Conservation (phyloP, 2,888 invertebrate genomes). For the Lycaena phlaeas region DNA sequence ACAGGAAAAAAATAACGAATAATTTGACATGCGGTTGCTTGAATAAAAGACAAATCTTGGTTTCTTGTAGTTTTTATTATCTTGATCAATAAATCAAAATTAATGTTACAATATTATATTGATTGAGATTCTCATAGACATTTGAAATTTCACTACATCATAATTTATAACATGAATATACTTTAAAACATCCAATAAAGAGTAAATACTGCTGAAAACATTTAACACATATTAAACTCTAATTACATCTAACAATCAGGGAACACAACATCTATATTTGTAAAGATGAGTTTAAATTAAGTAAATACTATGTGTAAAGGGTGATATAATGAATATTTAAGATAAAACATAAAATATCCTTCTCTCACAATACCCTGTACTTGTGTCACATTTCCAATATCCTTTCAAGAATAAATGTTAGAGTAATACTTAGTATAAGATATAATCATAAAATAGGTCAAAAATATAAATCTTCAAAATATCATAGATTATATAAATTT, state of each 20-base stretch:
- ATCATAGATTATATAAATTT: slow-evolving; percentile 59
- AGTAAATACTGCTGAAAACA: slow-evolving; percentile 58
- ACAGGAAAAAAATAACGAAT: no score
- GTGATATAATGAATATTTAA: slow-evolving; percentile 34
- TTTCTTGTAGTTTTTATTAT: slow-evolving; percentile 42
- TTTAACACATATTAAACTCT: slow-evolving; percentile 53
- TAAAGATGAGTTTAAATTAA: slow-evolving; percentile 14
- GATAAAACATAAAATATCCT: slow-evolving; percentile 24
- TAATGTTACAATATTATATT: slow-evolving; percentile 38
- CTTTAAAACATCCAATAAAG: slow-evolving; percentile 37
- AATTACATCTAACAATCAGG: slow-evolving; percentile 36
- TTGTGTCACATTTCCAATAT: slow-evolving; percentile 45
- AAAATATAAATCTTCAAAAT: slow-evolving; percentile 69
- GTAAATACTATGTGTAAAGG: slow-evolving; percentile 14
- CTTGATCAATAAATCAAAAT: slow-evolving; percentile 45
- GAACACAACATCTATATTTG: slow-evolving; percentile 43
- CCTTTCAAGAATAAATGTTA: slow-evolving; percentile 42
- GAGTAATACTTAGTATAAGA: slow-evolving; percentile 58
- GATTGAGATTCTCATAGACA: slow-evolving; percentile 40
- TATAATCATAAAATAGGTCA: slow-evolving; percentile 50
- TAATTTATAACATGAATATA: slow-evolving; percentile 46
- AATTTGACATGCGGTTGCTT: no score
- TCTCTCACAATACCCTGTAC: slow-evolving; percentile 60
- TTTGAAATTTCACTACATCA: slow-evolving; percentile 47
- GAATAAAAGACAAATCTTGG: background rate